phyloP scores from a whole-genome alignment of 1,140 invertebrate genomes.

The Tenebrio molitor region DNA sequence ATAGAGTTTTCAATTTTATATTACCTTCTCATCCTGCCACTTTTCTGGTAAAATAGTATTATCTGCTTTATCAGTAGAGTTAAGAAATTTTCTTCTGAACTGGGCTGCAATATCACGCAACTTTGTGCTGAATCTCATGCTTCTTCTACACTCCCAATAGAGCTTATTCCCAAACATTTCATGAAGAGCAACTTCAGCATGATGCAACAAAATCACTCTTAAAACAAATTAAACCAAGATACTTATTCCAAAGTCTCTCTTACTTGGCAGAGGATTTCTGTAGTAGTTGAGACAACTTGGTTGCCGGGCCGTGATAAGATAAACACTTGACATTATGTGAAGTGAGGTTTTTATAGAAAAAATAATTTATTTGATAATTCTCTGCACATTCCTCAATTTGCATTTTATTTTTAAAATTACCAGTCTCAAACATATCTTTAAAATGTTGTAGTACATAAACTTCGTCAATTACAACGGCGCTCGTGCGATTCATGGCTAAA shows the following conservation, averaged over 20 bases:
- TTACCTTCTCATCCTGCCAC: constrained; percentile 77
- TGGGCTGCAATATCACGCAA: constrained; percentile 79
- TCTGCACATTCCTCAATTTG: constrained; percentile 72
- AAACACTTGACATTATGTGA: constrained; percentile 80
- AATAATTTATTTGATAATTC: constrained; percentile 64
- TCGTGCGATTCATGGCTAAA: constrained; percentile 3
- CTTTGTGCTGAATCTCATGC: constrained; percentile 88
- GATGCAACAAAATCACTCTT: constrained; percentile 82
- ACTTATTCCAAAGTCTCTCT: constrained; percentile 35
- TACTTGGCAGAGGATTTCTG: constrained; percentile 65
- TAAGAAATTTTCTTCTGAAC: constrained; percentile 78
- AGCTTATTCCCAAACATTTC: constrained; percentile 84
- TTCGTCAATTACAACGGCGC: constrained; percentile 72
- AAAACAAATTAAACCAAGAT: constrained; percentile 19
- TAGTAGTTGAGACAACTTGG: constrained; percentile 73
- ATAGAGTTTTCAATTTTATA: constrained; percentile 38
- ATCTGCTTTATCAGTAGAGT: constrained; percentile 78
- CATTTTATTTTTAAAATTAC: constrained; percentile 88
- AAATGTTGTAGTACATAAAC: constrained; percentile 90
- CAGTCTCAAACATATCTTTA: constrained; percentile 85
- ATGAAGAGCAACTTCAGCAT: constrained; percentile 92
- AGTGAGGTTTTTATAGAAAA: constrained; percentile 74
- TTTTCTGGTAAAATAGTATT: constrained; percentile 70
- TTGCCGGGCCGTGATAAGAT: constrained; percentile 86
- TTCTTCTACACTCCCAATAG: constrained; percentile 91